These are phyloP conservation scores for Dicentrarchus labrax DNA, from an alignment of 2,113 vertebrate species.

Conservation along the genomic window DNA sequence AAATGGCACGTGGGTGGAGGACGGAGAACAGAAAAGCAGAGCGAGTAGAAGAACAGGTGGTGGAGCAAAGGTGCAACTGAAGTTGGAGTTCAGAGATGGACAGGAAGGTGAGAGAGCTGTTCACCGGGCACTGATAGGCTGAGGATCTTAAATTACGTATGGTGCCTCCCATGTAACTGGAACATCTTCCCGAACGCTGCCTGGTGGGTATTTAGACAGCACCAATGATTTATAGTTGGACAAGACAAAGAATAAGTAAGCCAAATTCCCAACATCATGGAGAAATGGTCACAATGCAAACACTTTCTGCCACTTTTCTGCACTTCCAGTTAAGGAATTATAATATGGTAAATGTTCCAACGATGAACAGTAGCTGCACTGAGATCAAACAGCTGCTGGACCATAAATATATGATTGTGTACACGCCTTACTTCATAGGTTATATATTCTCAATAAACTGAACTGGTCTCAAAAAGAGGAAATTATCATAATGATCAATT, in stretches of 20 bases:
- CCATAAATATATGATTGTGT: not conserved
- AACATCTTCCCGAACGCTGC: not conserved
- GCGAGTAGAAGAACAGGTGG: not conserved
- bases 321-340: not conserved
- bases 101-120: slow-evolving; percentile 2
- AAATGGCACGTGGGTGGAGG: not conserved
- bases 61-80: not conserved
- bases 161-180: not conserved
- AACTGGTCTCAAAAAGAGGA: not conserved
- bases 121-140: not conserved
- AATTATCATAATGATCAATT: too few species aligned
- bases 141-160: slow-evolving; percentile 27
- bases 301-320: not conserved
- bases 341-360: too few species aligned
- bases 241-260: not conserved
- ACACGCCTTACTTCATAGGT: not conserved
- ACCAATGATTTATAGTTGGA: slow-evolving; percentile 22
- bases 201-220: not conserved
- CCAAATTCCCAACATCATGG: not conserved
- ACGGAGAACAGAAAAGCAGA: not conserved
- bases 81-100: not conserved
- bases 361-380: not conserved
- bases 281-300: not conserved
- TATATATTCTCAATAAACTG: not conserved
- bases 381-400: not conserved